Percentiles rank a stretch among this genome's conserved stretches.
These are phyloP conservation scores for Eupsilia transversa DNA, from an alignment of 2,888 invertebrate species.

Conservation along the genomic window DNA sequence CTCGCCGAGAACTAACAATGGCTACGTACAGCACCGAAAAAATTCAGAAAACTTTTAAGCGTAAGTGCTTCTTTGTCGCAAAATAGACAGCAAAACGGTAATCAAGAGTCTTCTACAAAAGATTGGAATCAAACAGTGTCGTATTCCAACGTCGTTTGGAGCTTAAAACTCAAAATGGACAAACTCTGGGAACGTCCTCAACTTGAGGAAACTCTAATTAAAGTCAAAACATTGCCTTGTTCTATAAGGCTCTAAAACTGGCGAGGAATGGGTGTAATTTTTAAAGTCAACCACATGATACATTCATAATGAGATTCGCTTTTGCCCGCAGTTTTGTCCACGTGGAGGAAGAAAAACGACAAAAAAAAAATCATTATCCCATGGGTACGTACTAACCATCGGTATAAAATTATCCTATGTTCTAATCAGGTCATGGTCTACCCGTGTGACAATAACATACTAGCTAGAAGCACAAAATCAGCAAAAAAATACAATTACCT, in stretches of 20 bases:
- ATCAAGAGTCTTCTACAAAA: conserved; percentile 22
- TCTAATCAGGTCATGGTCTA: background rate
- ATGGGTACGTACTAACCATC: background rate
- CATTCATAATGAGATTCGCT: background rate
- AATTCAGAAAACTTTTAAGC: background rate
- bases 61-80: background rate
- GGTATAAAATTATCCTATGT: background rate
- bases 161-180: conserved; percentile 65
- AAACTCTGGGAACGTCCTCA: conserved; percentile 69
- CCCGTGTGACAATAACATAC: no score
- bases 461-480: background rate
- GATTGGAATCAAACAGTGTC: conserved; percentile 46
- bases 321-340: background rate
- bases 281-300: background rate
- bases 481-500: background rate
- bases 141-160: conserved; percentile 62
- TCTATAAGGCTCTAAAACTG: conserved; percentile 54
- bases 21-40: background rate
- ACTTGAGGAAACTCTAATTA: conserved; percentile 76
- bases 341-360: background rate
- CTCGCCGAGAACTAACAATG: no score
- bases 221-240: conserved; percentile 71
- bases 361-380: background rate
- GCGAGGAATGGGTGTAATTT: conserved; percentile 19
- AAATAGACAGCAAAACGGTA: background rate